Conservation (phyloP, 2,797 vertebrate species). For the Onychomys leucogaster region DNA sequence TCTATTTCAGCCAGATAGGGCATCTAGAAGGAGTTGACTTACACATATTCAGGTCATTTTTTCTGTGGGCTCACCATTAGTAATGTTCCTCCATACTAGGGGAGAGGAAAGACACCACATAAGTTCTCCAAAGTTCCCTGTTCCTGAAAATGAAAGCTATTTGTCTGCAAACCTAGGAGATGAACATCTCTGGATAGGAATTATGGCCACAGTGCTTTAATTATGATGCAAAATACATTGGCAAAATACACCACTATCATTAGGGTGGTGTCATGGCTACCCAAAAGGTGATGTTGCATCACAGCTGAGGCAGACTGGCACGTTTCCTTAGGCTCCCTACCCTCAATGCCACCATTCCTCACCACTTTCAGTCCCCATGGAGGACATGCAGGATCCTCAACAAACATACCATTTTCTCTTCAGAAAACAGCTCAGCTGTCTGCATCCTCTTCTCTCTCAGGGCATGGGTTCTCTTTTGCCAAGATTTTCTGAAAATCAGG, state of each 20-base stretch:
- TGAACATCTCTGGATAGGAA: neutral
- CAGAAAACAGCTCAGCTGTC: neutral
- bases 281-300: neutral
- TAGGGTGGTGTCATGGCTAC: neutral
- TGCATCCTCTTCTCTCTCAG: neutral
- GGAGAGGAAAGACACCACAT: no score
- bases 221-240: slow-evolving; percentile 14
- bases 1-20: neutral
- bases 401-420: neutral
- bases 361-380: neutral
- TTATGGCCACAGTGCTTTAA: neutral
- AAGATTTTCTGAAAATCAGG: slow-evolving; percentile 42
- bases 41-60: neutral
- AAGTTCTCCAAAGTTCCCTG: neutral
- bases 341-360: neutral
- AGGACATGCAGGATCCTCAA: neutral
- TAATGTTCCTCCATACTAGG: neutral
- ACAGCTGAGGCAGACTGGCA: neutral
- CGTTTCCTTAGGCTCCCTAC: no score
- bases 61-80: neutral
- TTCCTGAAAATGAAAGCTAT: neutral
- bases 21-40: neutral
- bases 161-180: neutral
- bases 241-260: no score
- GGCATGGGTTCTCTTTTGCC: neutral